These are phyloP conservation scores for Stegastes partitus DNA, from an alignment of 2,113 vertebrate genomes.

Conservation along the genomic window DNA sequence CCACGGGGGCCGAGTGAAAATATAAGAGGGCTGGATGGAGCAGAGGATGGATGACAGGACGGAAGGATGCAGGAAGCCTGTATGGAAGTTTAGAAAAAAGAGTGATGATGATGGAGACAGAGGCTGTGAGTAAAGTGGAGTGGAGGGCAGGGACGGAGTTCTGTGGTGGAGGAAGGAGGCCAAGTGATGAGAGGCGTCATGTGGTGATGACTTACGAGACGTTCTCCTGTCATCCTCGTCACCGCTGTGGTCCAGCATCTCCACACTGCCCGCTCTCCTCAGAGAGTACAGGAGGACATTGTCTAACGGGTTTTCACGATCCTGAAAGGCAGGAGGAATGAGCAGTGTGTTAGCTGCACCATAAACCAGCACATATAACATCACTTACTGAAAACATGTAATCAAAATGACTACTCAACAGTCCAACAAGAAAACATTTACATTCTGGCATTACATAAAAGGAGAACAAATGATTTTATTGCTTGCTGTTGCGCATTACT, in stretches of 20 bases:
- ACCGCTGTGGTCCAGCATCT: constrained; percentile 89
- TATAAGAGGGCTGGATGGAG: constrained; percentile 74
- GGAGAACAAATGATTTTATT: no score
- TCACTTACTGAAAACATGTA: no score
- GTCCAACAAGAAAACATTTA: not conserved
- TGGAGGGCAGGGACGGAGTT: not conserved
- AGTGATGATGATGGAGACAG: constrained; percentile 31
- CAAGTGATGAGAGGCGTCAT: not conserved
- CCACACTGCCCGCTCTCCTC: constrained; percentile 80
- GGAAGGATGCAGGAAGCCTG: constrained; percentile 70
- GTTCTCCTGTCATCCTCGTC: constrained; percentile 86
- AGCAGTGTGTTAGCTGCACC: not conserved
- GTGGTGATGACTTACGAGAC: constrained; percentile 73
- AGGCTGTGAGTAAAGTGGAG: constrained; percentile 16
- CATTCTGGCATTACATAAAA: not conserved
- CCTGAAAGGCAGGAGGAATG: constrained; percentile 73
- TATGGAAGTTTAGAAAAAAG: constrained; percentile 48
- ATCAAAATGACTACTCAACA: not conserved
- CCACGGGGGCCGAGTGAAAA: constrained; percentile 71
- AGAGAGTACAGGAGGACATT: constrained; percentile 86
- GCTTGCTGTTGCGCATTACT: no score
- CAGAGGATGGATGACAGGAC: constrained; percentile 73
- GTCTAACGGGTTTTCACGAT: constrained; percentile 91
- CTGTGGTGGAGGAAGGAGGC: constrained; percentile 5
- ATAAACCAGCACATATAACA: no score